Evolutionary conservation across 2,797 vertebrate species (phyloP), one percentile per base, ranked within the genome.

Genomic region (Lagocephalus sceleratus): DNA sequence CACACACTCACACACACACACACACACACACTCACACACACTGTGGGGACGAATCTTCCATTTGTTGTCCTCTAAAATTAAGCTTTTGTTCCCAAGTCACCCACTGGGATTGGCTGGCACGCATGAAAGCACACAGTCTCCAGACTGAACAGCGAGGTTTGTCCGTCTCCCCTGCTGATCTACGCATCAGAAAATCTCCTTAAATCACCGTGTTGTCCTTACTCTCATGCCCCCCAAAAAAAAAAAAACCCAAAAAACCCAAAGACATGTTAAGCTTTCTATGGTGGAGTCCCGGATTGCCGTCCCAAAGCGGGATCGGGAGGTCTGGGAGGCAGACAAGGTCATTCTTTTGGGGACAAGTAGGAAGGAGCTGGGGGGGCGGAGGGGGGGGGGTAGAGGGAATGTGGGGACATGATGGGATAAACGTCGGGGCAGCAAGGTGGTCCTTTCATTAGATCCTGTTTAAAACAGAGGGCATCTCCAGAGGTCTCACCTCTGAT

Each of bases 381-480:
- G 48, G 32, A 32, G 42, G 45, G 40, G 21, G 46, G 60, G 53
- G 62, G 76, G 76, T 51, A 43, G 41, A 60, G 72, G 75, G 75
- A 66, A 66, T 76, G 41, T 20, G 8, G 38, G 47, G 22, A 38
- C 22, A 41, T 16, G 23, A 22, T 7, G 16, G 20, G 2, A 26
- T 51, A 22, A 43, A 40, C 66, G 40, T 59, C 49, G 62, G 63
- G 73, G 66, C 82, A 70, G 73, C 84, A 87, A 35, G 82, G 83
- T 85, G 80, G 67, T 71, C 73, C 66, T 85, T 79, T 85, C 84
- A 86, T 87, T 85, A 87, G 77, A 71, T 74, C 57, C 67, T 82
- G 83, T 86, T 84, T 83, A 87, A 87, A 86, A 75, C 73, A 78
- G 66, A 82, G 84, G 84, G 85, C 82, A 81, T 77, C 69, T 85